Base-by-base conservation (phyloP, 2,797 vertebrate genomes). In the Chelon auratus region DNA sequence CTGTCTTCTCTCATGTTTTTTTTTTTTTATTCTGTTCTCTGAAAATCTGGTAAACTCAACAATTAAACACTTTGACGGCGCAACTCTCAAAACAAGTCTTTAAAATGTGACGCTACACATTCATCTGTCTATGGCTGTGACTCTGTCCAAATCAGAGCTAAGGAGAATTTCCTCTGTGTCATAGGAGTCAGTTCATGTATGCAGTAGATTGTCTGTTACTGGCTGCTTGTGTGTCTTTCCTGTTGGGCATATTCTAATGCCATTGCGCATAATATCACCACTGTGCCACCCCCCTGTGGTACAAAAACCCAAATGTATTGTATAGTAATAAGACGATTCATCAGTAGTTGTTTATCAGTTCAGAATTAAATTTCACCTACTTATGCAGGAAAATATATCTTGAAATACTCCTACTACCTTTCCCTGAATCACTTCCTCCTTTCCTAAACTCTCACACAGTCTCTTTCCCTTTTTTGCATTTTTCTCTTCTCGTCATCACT, bases 71-170 rank as follows among this genome's bases (percentile, higher is more conserved):
- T 66, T 58, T 60, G n/a, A 65, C 72, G 50, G 52, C 52, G 50
- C 45, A 60, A 56, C 69, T 73, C 69, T 64, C 60, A 62, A 54
- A 75, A 71, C 2, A 72, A 74, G 62, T 60, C 66, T 76, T 75
- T 65, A 20, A 75, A 75, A 73, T 78, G 79, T 71, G 68, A 79
- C 3, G 15, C 68, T 54, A 75, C 81, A 88, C 90, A 83, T 89
- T 87, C 75, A 80, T 76, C 86, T 67, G 86, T 87, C 82, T 89
- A 87, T 89, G 85, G 87, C 86, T 85, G 83, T 62, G 70, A 80
- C 81, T 78, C 78, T 81, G 78, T 63, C 62, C 58, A 59, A 39
- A 59, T 68, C 86, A 70, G 83, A 89, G 79, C 66, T 43, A 24
- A 54, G 77, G 77, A 76, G 69, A 54, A 73, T 62, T 63, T 77